phyloP scores from a whole-genome alignment of 2,113 vertebrate genomes.

The Rhabdomys dilectus region DNA sequence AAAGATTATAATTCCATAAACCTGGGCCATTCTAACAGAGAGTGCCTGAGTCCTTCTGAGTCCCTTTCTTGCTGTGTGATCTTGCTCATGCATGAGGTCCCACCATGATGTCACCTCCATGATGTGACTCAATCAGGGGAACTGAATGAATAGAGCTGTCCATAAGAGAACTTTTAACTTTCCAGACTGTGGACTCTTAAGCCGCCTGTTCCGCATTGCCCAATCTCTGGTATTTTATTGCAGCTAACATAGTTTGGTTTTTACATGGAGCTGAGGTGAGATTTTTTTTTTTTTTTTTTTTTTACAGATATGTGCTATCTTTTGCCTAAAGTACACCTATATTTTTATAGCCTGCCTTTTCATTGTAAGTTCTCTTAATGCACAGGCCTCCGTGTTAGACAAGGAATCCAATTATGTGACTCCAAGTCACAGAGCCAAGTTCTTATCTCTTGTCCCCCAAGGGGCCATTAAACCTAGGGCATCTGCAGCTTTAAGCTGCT shows the following conservation, averaged over 20 bases:
- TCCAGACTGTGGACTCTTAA: background rate
- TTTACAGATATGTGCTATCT: background rate
- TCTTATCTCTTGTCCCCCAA: background rate
- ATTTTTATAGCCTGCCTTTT: background rate
- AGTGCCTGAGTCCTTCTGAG: background rate
- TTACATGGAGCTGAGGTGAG: background rate
- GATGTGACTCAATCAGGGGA: background rate
- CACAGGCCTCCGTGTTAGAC: background rate
- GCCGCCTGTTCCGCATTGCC: background rate
- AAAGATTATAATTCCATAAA: background rate
- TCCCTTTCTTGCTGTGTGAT: background rate
- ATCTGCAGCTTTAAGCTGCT: background rate
- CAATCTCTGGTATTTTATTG: background rate
- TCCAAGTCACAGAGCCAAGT: background rate
- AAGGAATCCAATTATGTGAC: background rate
- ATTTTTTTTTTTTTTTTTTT: background rate
- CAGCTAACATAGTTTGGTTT: background rate
- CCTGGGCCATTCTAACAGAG: background rate
- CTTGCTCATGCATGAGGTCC: background rate
- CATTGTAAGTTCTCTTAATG: slow-evolving; percentile 10
- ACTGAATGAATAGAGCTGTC: background rate
- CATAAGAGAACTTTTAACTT: background rate
- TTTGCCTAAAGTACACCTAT: background rate
- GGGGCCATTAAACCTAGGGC: background rate
- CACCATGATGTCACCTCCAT: background rate